These are phyloP conservation scores for Clupea harengus DNA, from an alignment of 2,113 vertebrate species.

Conservation along the genomic window DNA sequence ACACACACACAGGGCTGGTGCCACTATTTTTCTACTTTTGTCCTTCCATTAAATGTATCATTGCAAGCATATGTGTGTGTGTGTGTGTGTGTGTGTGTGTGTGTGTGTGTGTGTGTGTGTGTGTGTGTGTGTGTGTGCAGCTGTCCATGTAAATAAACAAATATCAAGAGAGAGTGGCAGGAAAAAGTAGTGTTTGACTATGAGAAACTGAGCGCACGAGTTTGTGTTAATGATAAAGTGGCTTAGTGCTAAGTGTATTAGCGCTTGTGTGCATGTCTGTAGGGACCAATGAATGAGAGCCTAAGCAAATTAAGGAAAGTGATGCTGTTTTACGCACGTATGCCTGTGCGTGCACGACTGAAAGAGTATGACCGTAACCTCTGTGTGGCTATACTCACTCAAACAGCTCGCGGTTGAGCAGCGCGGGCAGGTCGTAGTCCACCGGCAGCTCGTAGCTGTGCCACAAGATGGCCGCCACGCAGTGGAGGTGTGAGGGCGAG, in stretches of 20 bases:
- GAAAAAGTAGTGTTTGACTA: too few relatives aligned
- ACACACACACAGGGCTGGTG: background rate
- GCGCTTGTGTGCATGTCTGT: background rate
- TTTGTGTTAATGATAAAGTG: too few relatives aligned
- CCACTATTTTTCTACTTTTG: background rate
- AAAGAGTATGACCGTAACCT: conserved; percentile 25
- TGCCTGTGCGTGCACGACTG: too few relatives aligned
- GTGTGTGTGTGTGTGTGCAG: too few relatives aligned
- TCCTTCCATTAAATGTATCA: too few relatives aligned
- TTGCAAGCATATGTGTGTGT: background rate
- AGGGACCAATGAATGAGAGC: background rate
- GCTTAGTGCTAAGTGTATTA: too few relatives aligned
- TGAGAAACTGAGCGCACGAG: too few relatives aligned
- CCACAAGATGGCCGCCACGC: conserved; percentile 94
- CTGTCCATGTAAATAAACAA: too few relatives aligned
- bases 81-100: too few relatives aligned
- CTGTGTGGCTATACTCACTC: conserved; percentile 76
- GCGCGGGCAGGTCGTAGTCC: conserved; percentile 90
- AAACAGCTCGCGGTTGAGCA: conserved; percentile 91
- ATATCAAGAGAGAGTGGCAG: too few relatives aligned
- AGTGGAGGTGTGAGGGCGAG: conserved; percentile 95
- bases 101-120: too few relatives aligned
- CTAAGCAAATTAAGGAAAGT: background rate
- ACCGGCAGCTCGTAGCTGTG: conserved; percentile 95
- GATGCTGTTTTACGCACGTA: too few relatives aligned